Base-by-base conservation (phyloP, 2,113 vertebrate genomes). In the Pavo muticus region DNA sequence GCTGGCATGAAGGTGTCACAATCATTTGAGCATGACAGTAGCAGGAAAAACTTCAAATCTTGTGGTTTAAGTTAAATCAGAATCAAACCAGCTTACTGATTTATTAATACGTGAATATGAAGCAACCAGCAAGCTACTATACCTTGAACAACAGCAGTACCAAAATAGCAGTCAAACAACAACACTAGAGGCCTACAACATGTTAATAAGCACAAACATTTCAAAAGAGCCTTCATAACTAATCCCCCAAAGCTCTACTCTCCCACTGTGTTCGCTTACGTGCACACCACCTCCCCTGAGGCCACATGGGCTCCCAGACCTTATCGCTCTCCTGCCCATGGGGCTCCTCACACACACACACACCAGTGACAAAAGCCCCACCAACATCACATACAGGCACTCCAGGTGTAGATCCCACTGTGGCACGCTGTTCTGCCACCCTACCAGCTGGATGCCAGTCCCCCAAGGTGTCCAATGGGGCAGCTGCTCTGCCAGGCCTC, bases 181-280 rank as follows among this genome's bases (percentile, higher is more conserved):
- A 87, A 50, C 37, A 70, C n/a, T 65, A 32, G 40, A 74, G 47
- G 23, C 25, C 32, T 76, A 35, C n/a, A n/a, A 91, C 79, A 56
- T 79, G 57, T 21, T 90, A 85, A 91, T 72, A 72, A 83, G 57
- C 16, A 72, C 39, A 32, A 71, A 85, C 17, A 63, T 73, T 83
- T 92, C 10, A 77, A 83, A 87, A 67, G 8, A 59, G 27, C 30
- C 17, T 73, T 76, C 37, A 15, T 30, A 76, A 27, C 39, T 89
- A n/a, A 90, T 19, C 30, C 56, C 3, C 16, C 72, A 57, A 48
- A 70, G 3, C 17, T 39, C 21, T 70, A 32, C 47, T n/a, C 16
- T 13, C 75, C 74, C 24, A 48, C 17, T 5, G 10, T 57, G 25
- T 27, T 32, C 10, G 30, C 10, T 29, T 63, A 67, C 0, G 0